Evolutionary conservation across 2,797 vertebrate genomes (phyloP).

Genomic region (Hoplostethus mediterraneus): DNA sequence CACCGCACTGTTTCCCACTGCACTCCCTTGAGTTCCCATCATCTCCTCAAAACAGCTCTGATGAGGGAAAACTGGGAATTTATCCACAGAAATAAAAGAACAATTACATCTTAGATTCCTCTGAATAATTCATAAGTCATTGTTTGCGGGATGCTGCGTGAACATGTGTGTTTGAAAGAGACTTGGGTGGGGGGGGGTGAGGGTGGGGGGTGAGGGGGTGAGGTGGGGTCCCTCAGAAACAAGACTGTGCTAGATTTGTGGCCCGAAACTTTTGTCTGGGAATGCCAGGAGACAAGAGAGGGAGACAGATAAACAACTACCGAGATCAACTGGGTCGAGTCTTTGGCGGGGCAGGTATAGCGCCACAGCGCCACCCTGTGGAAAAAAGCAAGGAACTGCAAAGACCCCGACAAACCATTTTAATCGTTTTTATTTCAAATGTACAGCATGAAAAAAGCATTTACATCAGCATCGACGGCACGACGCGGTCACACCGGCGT

Average conservation of each 20-base stretch:
- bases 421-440: conserved; percentile 56
- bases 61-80: conserved; percentile 76
- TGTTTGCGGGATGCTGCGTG: conserved; percentile 55
- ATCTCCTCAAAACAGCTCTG: conserved; percentile 61
- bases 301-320: conserved; percentile 18
- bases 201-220: no score
- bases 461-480: conserved; percentile 31
- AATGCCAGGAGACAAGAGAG: conserved; percentile 19
- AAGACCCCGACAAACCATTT: neutral
- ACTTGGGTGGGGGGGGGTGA: neutral
- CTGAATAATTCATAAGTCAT: conserved; percentile 71
- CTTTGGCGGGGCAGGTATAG: neutral
- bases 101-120: conserved; percentile 63
- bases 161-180: conserved; percentile 54
- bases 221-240: conserved; percentile 63
- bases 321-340: conserved; percentile 45
- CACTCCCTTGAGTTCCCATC: conserved; percentile 59
- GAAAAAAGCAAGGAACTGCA: neutral
- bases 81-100: conserved; percentile 69
- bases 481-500: conserved; percentile 34
- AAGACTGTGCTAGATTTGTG: conserved; percentile 71
- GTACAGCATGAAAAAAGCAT: conserved; percentile 32
- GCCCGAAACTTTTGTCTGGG: conserved; percentile 52
- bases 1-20: conserved; percentile 36
- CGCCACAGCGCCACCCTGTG: conserved; percentile 71